Conservation (phyloP, 2,888 invertebrate genomes). For the Dryocosmus kuriphilus region DNA sequence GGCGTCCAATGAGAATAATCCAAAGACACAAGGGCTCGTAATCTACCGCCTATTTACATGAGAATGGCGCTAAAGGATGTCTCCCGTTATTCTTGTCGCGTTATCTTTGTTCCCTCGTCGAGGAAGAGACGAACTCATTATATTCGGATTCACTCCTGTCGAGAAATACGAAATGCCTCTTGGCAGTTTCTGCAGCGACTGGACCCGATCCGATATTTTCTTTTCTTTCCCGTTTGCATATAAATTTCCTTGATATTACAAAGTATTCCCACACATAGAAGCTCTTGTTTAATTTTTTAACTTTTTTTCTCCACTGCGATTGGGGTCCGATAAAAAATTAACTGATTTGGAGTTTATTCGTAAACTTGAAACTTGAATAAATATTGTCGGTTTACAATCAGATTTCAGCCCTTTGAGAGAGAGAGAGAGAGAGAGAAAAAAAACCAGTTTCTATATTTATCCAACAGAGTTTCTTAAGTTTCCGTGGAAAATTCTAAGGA, state of each 20-base stretch:
- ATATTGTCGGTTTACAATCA: not conserved
- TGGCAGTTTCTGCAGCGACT: constrained; percentile 21
- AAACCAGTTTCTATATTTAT: not conserved
- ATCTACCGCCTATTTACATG: constrained; percentile 73
- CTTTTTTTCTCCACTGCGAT: not conserved
- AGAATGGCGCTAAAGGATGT: constrained; percentile 73
- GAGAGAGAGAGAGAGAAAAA: too few species aligned
- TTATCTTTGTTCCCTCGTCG: constrained; percentile 63
- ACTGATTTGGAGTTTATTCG: not conserved
- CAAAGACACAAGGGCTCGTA: constrained; percentile 71
- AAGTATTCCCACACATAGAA: not conserved
- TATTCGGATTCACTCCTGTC: constrained; percentile 49
- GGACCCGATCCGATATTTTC: constrained; percentile 18
- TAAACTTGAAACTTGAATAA: not conserved
- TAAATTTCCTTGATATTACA: not conserved
- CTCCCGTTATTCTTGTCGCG: constrained; percentile 71
- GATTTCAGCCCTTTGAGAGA: too few species aligned
- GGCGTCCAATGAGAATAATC: constrained; percentile 70
- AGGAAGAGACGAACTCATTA: constrained; percentile 55
- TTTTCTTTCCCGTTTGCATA: not conserved
- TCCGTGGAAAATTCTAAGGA: not conserved
- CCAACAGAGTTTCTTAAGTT: constrained; percentile 41
- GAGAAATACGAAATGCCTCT: constrained; percentile 43
- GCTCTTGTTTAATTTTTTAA: not conserved
- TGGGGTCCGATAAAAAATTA: not conserved